Conservation (phyloP, 2,888 invertebrate species). For the Tetragnatha montana region DNA sequence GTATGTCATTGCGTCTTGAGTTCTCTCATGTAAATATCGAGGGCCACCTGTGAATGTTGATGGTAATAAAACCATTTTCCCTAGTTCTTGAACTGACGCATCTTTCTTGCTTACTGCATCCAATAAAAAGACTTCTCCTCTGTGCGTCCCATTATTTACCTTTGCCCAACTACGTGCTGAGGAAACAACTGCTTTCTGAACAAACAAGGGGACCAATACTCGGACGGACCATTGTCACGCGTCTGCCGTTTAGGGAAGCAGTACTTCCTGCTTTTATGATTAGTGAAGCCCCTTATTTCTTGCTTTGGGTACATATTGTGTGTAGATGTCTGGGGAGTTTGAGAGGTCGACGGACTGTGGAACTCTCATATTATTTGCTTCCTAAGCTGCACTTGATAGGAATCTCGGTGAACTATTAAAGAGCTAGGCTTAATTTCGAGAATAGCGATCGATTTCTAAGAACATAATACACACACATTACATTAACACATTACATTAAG, state of each 20-base stretch:
- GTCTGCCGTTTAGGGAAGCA: background rate
- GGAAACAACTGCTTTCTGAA: constrained; percentile 29
- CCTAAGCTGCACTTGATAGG: no score
- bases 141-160: constrained; percentile 34
- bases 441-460: no score
- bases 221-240: background rate
- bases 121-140: constrained; percentile 31
- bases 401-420: no score
- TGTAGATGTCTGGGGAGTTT: background rate
- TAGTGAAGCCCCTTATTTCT: background rate
- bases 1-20: no score
- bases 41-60: no score
- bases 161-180: constrained; percentile 56
- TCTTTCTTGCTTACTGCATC: background rate
- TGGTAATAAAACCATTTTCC: no score
- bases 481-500: no score
- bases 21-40: no score
- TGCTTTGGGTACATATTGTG: background rate
- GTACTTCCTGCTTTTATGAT: background rate
- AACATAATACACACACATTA: no score
- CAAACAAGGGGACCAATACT: constrained; percentile 50
- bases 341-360: background rate
- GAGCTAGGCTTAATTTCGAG: no score
- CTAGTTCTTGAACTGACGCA: no score
- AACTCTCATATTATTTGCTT: no score